These are phyloP conservation scores for Clarias platycephalus DNA, from an alignment of 2,797 vertebrate genomes.

Conservation along the genomic window DNA sequence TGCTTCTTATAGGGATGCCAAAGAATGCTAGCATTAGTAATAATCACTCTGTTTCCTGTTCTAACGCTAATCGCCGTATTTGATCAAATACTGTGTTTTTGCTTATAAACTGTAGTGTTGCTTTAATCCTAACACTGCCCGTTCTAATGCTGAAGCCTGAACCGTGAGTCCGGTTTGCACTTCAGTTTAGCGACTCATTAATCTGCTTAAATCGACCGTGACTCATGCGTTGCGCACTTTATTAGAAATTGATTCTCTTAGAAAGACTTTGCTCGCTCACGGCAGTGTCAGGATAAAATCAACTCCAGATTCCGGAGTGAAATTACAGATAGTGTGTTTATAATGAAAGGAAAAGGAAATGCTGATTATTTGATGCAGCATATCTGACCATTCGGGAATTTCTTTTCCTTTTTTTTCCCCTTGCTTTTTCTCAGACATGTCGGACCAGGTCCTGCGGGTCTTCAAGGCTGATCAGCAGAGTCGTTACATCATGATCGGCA, in stretches of 20 bases:
- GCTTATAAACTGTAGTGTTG: conserved; percentile 4
- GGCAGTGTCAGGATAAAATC: conserved; percentile 5
- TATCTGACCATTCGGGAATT: background rate
- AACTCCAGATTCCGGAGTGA: background rate
- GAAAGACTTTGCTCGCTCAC: background rate
- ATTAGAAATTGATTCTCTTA: conserved; percentile 1
- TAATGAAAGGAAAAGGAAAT: background rate
- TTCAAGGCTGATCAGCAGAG: conserved; percentile 99
- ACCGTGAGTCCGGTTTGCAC: conserved; percentile 12
- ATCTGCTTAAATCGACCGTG: conserved; percentile 27
- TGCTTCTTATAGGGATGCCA: background rate
- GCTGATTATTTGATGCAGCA: background rate
- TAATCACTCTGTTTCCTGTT: background rate
- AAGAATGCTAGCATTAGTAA: conserved; percentile 9
- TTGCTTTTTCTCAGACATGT: conserved; percentile 78
- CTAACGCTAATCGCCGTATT: background rate
- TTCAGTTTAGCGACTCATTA: conserved; percentile 27
- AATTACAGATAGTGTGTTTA: background rate
- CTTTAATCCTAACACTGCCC: conserved; percentile 32
- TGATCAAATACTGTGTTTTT: background rate
- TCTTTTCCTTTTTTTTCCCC: too few species aligned
- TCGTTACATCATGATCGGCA: conserved; percentile 98
- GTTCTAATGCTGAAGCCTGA: conserved; percentile 15
- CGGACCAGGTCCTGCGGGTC: conserved; percentile 94
- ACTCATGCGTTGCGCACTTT: background rate